Conservation (phyloP, 2,888 invertebrate genomes). For the Liposcelis brunnea region DNA sequence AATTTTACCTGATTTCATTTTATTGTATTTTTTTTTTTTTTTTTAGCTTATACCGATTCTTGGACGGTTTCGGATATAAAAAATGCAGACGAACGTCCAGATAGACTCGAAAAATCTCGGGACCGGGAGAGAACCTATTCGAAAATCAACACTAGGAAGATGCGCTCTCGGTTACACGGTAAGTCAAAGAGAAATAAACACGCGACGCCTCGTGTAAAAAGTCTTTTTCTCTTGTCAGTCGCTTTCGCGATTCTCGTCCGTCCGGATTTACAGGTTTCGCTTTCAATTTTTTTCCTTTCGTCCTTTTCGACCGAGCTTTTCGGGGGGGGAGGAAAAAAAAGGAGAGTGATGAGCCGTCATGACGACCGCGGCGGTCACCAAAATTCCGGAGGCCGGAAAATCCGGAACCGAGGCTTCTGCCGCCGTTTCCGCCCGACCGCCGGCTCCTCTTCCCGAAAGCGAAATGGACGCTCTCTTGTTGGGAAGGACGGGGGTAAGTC, state of each 20-base stretch:
- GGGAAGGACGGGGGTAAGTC: conserved; percentile 64
- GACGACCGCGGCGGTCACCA: conserved; percentile 10
- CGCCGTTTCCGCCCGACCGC: conserved; percentile 20
- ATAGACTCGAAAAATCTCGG: conserved; percentile 51
- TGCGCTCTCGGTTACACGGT: conserved; percentile 34
- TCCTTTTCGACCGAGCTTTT: conserved; percentile 3
- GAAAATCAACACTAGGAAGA: conserved; percentile 31
- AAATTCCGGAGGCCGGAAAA: conserved; percentile 19
- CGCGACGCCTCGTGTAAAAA: conserved; percentile 16
- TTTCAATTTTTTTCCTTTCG: too few relatives aligned
- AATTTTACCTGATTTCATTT: too few relatives aligned
- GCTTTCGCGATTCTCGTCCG: too few relatives aligned
- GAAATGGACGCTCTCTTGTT: conserved; percentile 66
- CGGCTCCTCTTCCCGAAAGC: conserved; percentile 38
- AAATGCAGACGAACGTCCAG: conserved; percentile 59
- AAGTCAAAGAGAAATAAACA: conserved; percentile 23
- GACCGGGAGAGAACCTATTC: conserved; percentile 38
- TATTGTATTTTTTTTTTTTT: too few relatives aligned
- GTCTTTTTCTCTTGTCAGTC: too few relatives aligned
- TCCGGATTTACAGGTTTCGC: too few relatives aligned
- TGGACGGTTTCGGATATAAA: too few relatives aligned
- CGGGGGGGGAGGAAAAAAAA: conserved; percentile 13
- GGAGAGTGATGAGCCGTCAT: too few relatives aligned
- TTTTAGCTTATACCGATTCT: too few relatives aligned
- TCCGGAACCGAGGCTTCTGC: too few relatives aligned